Evolutionary conservation across 2,797 vertebrate genomes (phyloP), one percentile per base, ranked within the genome.

Genomic region (Brachyalestes nurse): DNA sequence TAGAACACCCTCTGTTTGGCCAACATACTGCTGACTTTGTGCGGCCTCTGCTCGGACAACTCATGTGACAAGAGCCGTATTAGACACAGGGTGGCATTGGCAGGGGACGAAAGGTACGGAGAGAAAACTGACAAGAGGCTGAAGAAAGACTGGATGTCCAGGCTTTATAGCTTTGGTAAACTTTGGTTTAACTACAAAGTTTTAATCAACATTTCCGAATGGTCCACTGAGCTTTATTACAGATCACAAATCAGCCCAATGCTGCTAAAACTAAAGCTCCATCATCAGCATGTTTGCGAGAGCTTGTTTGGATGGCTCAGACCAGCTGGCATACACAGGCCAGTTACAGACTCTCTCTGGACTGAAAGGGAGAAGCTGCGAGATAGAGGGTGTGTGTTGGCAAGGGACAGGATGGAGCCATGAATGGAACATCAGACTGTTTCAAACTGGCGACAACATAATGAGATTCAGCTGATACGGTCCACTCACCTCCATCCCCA

Each of bases 1-100:
- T 76, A 90, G 85, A 89, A 80, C 81, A 58, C 69, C 81, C 86
- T 89, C 88, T 92, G 79, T 83, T 69, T 65, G 25, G 49, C 75
- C 19, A 25, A 70, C 73, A 79, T 72, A 72, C 78, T 51, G 61
- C 62, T 67, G 62, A 70, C 77, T 82, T 58, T 78, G 75, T 84
- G 62, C 71, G 19, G 67, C 14, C 60, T 69, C 51, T 25, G 55
- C 72, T 73, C 21, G 55, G 40, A 65, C 42, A 49, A n/a, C 67
- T 74, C 73, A 75, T 64, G 71, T 82, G 78, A 76, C 60, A n/a
- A 62, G 17, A 40, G 25, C 34, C 4, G 66, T 76, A 47, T 77
- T 71, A 51, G 49, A 53, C 69, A 77, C 82, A 19, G 70, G 16
- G 16, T 72, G 71, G 80, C 49, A 78, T 64, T 58, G 51, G 62